phyloP scores from a whole-genome alignment of 2,797 vertebrate species.

The Pipistrellus pygmaeus region DNA sequence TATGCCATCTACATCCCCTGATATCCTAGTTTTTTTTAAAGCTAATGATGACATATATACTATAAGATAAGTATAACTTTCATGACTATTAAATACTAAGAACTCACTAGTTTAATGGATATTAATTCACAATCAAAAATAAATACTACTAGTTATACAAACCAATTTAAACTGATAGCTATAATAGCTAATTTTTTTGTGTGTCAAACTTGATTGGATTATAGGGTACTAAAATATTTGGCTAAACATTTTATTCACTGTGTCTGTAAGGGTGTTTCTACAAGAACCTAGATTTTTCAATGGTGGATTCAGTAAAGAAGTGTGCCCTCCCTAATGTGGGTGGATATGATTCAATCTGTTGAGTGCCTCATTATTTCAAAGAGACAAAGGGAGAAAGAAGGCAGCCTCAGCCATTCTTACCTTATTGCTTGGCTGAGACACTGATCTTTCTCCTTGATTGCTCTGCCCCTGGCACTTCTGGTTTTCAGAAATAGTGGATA shows the following conservation, averaged over 20 bases:
- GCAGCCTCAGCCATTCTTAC: not conserved
- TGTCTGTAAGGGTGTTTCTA: not conserved
- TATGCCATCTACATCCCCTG: not conserved
- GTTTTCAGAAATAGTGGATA: not conserved
- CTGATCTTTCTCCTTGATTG: not conserved
- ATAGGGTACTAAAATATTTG: not conserved
- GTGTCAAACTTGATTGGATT: not conserved
- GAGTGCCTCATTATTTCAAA: not conserved
- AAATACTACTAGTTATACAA: slow-evolving; percentile 9
- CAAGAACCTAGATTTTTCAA: not conserved
- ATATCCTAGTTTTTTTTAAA: not conserved
- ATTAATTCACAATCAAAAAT: slow-evolving; percentile 23
- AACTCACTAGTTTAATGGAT: not conserved
- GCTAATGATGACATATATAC: not conserved
- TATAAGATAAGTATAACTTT: slow-evolving; percentile 1
- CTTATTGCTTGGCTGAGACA: not conserved
- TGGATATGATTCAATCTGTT: not conserved
- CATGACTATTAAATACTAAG: not conserved
- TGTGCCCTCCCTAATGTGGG: not conserved
- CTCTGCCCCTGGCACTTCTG: not conserved
- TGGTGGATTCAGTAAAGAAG: not conserved
- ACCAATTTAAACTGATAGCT: not conserved
- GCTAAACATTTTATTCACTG: not conserved
- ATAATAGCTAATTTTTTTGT: not conserved
- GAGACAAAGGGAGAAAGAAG: not conserved